phyloP scores from a whole-genome alignment of 2,113 vertebrate genomes.

The Herpailurus yagouaroundi region DNA sequence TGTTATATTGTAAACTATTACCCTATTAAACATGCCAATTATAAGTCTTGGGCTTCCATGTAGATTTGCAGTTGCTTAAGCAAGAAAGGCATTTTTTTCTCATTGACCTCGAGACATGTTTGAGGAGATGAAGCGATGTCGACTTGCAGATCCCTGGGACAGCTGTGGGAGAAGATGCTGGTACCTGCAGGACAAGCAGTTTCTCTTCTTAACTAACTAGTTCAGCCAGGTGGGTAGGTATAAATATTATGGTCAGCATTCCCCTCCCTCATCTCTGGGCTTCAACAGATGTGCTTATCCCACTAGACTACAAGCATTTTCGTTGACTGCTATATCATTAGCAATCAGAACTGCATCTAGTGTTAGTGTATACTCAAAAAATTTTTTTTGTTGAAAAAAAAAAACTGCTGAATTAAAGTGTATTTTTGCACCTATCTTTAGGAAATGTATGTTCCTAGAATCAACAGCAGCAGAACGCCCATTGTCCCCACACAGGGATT shows the following conservation, averaged over 20 bases:
- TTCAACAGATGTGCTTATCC: not conserved
- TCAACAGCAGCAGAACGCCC: not conserved
- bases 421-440: not conserved
- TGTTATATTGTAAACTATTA: not conserved
- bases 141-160: not conserved
- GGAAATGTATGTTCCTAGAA: not conserved
- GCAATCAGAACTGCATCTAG: not conserved
- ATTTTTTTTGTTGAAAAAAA: not conserved
- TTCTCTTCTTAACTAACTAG: not conserved
- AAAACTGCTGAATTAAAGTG: not conserved
- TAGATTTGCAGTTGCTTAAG: not conserved
- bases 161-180: not conserved
- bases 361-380: not conserved
- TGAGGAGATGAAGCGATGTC: not conserved
- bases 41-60: not conserved
- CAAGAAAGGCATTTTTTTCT: conserved; percentile 35
- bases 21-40: not conserved
- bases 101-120: not conserved
- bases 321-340: not conserved
- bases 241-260: not conserved
- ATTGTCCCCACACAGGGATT: not conserved
- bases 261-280: not conserved
- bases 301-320: not conserved
- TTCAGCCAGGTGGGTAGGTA: not conserved
- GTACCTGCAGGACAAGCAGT: not conserved